Base-by-base conservation (phyloP, 1,140 invertebrate species). In the Pararge aegeria region DNA sequence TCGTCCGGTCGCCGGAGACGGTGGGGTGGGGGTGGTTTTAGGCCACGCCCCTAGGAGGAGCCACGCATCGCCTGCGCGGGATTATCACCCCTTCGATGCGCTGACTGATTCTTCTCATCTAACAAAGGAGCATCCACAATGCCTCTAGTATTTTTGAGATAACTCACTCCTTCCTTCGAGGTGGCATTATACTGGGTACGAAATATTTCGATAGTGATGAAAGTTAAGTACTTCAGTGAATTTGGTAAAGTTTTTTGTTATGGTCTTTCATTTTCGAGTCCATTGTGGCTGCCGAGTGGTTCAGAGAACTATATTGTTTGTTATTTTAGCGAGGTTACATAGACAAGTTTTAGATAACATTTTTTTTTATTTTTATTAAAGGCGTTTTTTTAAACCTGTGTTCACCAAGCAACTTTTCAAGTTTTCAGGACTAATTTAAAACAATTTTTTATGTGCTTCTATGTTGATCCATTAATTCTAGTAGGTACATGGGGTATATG, bases 1-100 rank as follows among this genome's bases (percentile, higher is more conserved):
- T 74, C 82, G 82, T 85, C 82, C 84, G 84, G 84, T 81, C 57
- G 73, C 51, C 52, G 68, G 71, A 71, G 75, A 68, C 62, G 62
- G 60, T 57, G 38, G 74, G 72, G 69, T 70, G 68, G 70, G 66
- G 68, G 72, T 67, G 64, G 76, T 62, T 52, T 62, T 63, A 65
- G 49, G 52, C 68, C 76, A 81, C 81, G 81, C 83, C 81, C 65
- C 24, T 49, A 69, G 81, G 81, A 74, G 80, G 79, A 66, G 80
- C 67, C 21, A 70, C 38, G 37, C 42, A 50, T 70, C 72, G 81
- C 80, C 71, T 80, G 78, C 82, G 80, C 80, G 75, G 70, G 78
- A 78, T 78, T 71, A 78, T 73, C 75, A 66, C 53, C 74, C 74
- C 61, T 65, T 46, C 54, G 62, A 66, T 67, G 60, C 65, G 64